Conservation (phyloP, 2,888 invertebrate species). For the Timema podura region DNA sequence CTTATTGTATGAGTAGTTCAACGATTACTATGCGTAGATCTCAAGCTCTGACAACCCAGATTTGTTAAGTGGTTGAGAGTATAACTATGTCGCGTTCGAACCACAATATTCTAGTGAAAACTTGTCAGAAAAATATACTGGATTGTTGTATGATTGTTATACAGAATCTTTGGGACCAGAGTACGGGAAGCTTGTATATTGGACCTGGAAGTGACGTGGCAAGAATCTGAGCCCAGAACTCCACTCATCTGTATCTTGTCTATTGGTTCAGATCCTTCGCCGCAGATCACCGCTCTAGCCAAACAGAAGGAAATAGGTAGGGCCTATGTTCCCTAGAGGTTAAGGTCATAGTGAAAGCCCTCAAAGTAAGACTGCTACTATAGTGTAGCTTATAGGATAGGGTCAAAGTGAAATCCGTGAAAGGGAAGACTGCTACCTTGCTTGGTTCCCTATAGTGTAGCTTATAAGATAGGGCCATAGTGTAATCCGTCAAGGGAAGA, state of each 20-base stretch:
- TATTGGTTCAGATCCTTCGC: slow-evolving; percentile 95
- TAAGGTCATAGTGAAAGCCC: too few relatives aligned
- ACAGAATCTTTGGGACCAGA: slow-evolving; percentile 77
- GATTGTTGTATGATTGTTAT: slow-evolving; percentile 26
- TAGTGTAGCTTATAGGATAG: too few relatives aligned
- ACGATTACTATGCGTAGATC: too few relatives aligned
- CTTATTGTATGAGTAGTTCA: too few relatives aligned
- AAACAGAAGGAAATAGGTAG: slow-evolving; percentile 81
- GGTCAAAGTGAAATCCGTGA: too few relatives aligned
- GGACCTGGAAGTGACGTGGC: slow-evolving; percentile 86
- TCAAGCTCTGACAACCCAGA: too few relatives aligned
- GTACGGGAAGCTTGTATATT: slow-evolving; percentile 90
- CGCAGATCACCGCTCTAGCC: slow-evolving; percentile 81
- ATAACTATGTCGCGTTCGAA: too few relatives aligned
- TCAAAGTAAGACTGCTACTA: too few relatives aligned
- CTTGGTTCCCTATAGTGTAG: too few relatives aligned
- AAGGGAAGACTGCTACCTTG: too few relatives aligned
- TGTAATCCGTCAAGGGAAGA: neutral
- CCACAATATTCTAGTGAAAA: too few relatives aligned
- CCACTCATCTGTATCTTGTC: slow-evolving; percentile 91
- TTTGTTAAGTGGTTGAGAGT: too few relatives aligned
- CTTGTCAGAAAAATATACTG: neutral
- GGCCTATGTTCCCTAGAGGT: slow-evolving; percentile 36
- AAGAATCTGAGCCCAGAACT: slow-evolving; percentile 81
- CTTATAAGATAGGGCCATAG: neutral